A percentile compares a stretch with the other conserved stretches of the same genome.
Evolutionary conservation across 2,113 vertebrate genomes (phyloP).

Genomic region (Cyrtonyx montezumae): DNA sequence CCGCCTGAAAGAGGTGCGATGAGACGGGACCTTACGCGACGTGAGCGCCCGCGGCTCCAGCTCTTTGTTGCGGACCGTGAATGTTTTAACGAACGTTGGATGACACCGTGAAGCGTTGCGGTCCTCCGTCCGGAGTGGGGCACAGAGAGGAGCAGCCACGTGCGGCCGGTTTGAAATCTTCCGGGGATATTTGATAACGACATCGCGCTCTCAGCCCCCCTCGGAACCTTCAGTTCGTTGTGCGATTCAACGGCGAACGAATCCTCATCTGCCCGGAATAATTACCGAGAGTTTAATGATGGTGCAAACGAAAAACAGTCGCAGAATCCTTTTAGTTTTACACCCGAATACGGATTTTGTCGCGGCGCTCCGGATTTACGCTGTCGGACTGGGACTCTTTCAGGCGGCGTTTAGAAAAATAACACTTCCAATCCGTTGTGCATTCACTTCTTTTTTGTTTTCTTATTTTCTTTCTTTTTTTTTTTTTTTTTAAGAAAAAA

Average conservation of each 20-base stretch:
- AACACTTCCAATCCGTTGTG: not conserved
- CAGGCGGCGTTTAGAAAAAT: not conserved
- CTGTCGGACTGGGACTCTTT: not conserved
- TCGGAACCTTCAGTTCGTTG: not conserved
- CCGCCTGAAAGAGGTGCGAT: constrained; percentile 25
- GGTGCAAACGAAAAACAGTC: not conserved
- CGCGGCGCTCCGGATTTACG: not conserved
- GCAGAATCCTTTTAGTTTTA: not conserved
- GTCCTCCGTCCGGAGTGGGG: not conserved
- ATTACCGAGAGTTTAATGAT: not conserved
- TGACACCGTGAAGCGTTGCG: too few species aligned
- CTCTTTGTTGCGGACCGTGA: constrained; percentile 20
- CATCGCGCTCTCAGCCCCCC: not conserved
- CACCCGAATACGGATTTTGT: not conserved
- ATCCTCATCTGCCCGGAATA: not conserved
- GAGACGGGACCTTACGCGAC: not conserved
- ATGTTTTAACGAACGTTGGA: constrained; percentile 33
- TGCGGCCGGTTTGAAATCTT: not conserved
- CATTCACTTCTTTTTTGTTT: not conserved
- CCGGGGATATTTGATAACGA: not conserved
- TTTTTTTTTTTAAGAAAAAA: too few species aligned
- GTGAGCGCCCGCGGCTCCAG: not conserved
- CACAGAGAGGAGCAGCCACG: not conserved
- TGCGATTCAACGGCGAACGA: not conserved
- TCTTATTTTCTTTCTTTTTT: too few species aligned